Conservation (phyloP, 1,140 invertebrate genomes). For the Paracyclopina nana region DNA sequence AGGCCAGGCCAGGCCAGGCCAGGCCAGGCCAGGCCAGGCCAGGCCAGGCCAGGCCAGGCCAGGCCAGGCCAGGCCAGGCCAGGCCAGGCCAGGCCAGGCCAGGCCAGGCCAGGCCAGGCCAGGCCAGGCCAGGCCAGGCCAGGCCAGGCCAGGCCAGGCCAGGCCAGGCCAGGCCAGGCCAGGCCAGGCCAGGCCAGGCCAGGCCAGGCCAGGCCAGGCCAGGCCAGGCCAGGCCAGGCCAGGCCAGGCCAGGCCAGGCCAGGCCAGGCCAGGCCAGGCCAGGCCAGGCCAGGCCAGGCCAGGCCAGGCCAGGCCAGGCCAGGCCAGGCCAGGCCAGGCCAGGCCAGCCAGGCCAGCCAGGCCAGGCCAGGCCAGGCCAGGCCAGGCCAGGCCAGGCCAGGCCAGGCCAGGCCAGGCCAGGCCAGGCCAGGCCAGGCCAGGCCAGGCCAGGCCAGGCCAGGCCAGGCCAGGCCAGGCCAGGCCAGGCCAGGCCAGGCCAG, state of each 20-base stretch:
- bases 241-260: conserved; percentile 21
- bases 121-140: conserved; percentile 19
- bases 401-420: conserved; percentile 22
- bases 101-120: conserved; percentile 18
- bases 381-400: conserved; percentile 22
- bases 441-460: conserved; percentile 19
- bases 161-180: conserved; percentile 21
- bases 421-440: conserved; percentile 21
- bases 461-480: conserved; percentile 21
- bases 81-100: conserved; percentile 21
- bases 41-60: conserved; percentile 21
- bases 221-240: conserved; percentile 21
- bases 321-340: conserved; percentile 22
- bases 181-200: conserved; percentile 21
- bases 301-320: conserved; percentile 22
- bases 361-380: conserved; percentile 22
- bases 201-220: conserved; percentile 20
- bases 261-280: conserved; percentile 21
- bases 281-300: conserved; percentile 22
- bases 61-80: conserved; percentile 21
- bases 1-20: conserved; percentile 21
- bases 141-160: conserved; percentile 21
- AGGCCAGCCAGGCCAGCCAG: too few species aligned
- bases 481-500: conserved; percentile 21
- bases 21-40: conserved; percentile 20